Base-by-base conservation (phyloP, 2,888 invertebrate genomes). In the Agonopterix heracliana region DNA sequence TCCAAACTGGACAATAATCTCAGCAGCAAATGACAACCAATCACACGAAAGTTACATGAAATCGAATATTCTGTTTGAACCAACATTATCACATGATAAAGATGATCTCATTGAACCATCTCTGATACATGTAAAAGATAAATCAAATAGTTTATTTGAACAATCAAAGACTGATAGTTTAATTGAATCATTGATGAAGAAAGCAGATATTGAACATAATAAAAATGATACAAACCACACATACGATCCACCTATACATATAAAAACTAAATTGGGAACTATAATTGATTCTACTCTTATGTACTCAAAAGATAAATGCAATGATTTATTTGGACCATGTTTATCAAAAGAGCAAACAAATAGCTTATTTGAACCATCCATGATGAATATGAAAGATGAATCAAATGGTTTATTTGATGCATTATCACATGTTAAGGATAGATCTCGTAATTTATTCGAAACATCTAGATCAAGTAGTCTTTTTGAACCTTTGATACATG, bases 41-140 rank as follows among this genome's bases (percentile, higher is more conserved):
- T 70, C 78, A 3, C 69, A 71, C 12, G 74, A 79, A 52, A 72
- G 67, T 53, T 81, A 74, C 56, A 64, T 77, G 17, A 81, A 81
- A 60, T 66, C 81, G 9, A 74, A 65, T 59, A 38, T 45, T 35
- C 36, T 51, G 11, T 52, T 52, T 46, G 47, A 49, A 10, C 26
- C 48, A 41, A 14, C 34, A 3, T 43, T 52, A 12, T 46, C 51
- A 4, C 51, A 44, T 12, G 41, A 35, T 9, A 49, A 52, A 38
- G 34, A 45, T 38, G 60, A 65, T 54, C 54, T 74, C 41, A 79
- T 84, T 43, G 73, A 80, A 50, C 77, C 83, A 10, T 68, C 73
- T 11, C 67, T 84, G 55, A 56, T 82, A 54, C 78, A 82, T 51
- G 61, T 72, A 14, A 72, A 67, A 51, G 70, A 78, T 57, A 61